Percentiles rank a stretch among this genome's conserved stretches.
phyloP scores from a whole-genome alignment of 2,888 invertebrate species.

The Himalopsyche tibetana region DNA sequence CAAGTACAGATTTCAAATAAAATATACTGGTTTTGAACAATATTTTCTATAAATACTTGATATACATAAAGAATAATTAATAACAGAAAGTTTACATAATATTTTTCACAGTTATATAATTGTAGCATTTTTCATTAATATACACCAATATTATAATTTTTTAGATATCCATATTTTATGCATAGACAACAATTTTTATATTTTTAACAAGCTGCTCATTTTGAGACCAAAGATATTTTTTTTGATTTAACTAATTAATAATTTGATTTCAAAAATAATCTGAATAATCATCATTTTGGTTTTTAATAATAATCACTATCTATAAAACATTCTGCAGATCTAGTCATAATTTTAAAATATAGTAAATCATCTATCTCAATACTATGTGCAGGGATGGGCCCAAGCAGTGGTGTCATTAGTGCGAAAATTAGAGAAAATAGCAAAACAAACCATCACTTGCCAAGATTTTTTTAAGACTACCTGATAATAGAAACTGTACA shows the following conservation, averaged over 20 bases:
- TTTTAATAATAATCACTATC: neutral
- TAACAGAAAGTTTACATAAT: neutral
- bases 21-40: too few relatives aligned
- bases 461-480: too few relatives aligned
- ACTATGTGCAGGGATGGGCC: too few relatives aligned
- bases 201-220: neutral
- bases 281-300: constrained; percentile 10
- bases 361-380: too few relatives aligned
- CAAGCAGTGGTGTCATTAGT: too few relatives aligned
- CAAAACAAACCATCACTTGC: too few relatives aligned
- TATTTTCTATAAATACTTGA: neutral
- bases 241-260: neutral
- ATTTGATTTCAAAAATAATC: neutral
- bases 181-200: constrained; percentile 31
- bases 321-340: constrained; percentile 13
- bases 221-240: neutral
- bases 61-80: neutral
- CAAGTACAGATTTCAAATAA: neutral
- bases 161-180: neutral
- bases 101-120: neutral
- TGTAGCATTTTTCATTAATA: neutral
- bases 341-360: neutral
- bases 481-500: too few relatives aligned
- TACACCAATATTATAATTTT: neutral
- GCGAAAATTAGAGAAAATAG: too few relatives aligned